These are phyloP conservation scores for Sarcoramphus papa DNA, from an alignment of 2,797 vertebrate species.

Conservation along the genomic window DNA sequence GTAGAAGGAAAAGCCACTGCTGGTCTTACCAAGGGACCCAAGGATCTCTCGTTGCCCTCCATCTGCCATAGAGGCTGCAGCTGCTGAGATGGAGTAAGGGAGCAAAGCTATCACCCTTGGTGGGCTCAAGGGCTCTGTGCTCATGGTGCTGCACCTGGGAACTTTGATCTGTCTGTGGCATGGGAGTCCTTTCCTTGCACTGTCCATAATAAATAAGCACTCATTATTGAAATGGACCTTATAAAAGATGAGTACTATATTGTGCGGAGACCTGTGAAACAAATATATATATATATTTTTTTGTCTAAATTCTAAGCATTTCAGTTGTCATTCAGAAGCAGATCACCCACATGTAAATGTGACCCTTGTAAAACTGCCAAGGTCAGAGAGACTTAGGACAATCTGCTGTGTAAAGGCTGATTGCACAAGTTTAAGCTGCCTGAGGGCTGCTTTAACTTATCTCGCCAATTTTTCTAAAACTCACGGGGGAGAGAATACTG, in stretches of 20 bases:
- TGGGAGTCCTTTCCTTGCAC: neutral
- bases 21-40: neutral
- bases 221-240: neutral
- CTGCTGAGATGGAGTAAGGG: neutral
- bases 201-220: neutral
- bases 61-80: neutral
- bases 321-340: slow-evolving; percentile 21
- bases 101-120: neutral
- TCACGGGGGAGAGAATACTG: neutral
- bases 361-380: neutral
- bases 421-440: slow-evolving; percentile 3
- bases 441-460: neutral
- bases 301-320: neutral
- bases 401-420: neutral
- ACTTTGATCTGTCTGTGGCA: neutral
- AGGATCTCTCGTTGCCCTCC: neutral
- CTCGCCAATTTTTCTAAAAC: neutral
- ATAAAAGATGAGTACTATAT: neutral
- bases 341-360: slow-evolving; percentile 18
- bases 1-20: neutral
- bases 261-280: neutral
- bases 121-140: neutral
- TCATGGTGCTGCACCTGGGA: neutral
- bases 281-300: neutral
- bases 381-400: slow-evolving; percentile 9